Evolutionary conservation across 2,113 vertebrate species (phyloP).

Genomic region (Beaufortia kweichowensis): DNA sequence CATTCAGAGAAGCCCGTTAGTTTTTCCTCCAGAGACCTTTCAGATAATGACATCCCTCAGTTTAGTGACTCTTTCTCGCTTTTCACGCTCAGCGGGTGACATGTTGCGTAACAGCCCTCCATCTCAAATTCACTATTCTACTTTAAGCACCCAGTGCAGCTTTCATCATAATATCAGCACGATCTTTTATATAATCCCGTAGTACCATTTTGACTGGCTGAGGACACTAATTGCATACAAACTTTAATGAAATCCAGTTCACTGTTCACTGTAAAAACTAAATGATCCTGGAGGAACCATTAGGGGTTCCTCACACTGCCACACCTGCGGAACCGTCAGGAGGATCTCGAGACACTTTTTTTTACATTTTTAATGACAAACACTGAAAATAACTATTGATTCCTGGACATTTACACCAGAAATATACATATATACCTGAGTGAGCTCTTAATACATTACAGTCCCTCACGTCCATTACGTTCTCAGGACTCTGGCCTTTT

Average conservation of each 20-base stretch:
- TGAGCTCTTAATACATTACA: no score
- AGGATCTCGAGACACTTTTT: no score
- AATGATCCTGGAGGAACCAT: no score
- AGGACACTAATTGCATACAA: conserved; percentile 7
- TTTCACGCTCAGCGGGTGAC: background rate
- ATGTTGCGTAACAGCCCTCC: conserved; percentile 1
- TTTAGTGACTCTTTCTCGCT: background rate
- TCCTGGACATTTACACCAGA: no score
- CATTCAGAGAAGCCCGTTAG: background rate
- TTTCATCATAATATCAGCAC: background rate
- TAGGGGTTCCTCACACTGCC: no score
- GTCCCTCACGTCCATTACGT: no score
- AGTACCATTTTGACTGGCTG: background rate
- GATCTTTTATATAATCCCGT: background rate
- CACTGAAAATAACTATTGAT: no score
- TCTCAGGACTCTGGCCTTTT: no score
- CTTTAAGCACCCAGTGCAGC: background rate
- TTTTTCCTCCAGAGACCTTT: conserved; percentile 3
- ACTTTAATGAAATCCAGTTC: background rate
- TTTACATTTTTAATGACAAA: no score
- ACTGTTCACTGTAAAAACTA: background rate
- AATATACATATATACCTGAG: no score
- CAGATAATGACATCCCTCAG: conserved; percentile 28
- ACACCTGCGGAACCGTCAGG: no score
- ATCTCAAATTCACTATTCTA: background rate